Conservation (phyloP, 2,888 invertebrate species). For the Sialis lutaria region DNA sequence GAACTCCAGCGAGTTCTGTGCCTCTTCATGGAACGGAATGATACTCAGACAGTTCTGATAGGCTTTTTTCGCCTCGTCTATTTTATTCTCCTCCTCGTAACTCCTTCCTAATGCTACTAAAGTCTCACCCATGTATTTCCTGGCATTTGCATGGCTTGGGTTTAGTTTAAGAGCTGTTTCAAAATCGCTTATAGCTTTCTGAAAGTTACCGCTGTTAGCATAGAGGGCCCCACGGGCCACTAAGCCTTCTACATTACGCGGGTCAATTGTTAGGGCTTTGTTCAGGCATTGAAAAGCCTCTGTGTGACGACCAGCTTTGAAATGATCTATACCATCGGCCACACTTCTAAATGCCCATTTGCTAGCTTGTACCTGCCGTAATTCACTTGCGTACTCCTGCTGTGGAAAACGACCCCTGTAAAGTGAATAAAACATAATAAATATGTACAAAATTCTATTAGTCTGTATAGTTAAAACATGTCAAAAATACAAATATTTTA, state of each 20-base stretch:
- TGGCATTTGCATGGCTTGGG: conserved; percentile 79
- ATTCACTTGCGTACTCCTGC: conserved; percentile 64
- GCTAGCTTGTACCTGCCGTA: conserved; percentile 79
- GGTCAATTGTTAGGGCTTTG: conserved; percentile 82
- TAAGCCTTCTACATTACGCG: conserved; percentile 79
- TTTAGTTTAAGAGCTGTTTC: conserved; percentile 79
- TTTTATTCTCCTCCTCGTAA: conserved; percentile 73
- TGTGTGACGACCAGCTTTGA: conserved; percentile 80
- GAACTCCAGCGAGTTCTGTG: conserved; percentile 66
- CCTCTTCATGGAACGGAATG: conserved; percentile 76
- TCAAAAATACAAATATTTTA: too few relatives aligned
- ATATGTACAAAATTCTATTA: too few relatives aligned
- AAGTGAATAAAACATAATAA: conserved; percentile 4
- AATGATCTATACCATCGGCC: conserved; percentile 89
- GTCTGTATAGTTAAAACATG: too few relatives aligned
- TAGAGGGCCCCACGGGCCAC: conserved; percentile 84
- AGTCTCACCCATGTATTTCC: conserved; percentile 88
- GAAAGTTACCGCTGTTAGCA: conserved; percentile 86
- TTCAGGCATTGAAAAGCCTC: conserved; percentile 92
- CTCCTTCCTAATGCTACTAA: conserved; percentile 76
- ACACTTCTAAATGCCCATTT: conserved; percentile 86
- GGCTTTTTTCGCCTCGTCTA: conserved; percentile 68
- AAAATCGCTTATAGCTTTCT: conserved; percentile 88
- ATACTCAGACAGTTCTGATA: conserved; percentile 71
- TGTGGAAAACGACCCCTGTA: conserved; percentile 57